Evolutionary conservation across 2,797 vertebrate genomes (phyloP), one percentile per base, ranked within the genome.

Genomic region (Epinephelus malabaricus): DNA sequence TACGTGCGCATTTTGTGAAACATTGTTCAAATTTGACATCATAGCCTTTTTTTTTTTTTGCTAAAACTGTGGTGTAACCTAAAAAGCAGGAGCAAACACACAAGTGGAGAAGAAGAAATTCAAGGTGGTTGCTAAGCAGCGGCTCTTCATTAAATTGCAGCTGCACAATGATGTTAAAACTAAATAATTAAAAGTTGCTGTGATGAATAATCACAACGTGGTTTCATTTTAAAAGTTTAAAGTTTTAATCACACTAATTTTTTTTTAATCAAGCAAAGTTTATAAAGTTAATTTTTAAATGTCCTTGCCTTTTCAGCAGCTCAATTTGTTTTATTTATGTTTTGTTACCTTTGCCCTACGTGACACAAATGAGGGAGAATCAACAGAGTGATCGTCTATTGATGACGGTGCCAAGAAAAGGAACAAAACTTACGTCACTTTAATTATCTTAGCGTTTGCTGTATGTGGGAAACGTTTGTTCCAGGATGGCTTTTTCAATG

Each of bases 401-500:
- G 14, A 69, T 21, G 23, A 49, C 2, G 27, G 27, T 75, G 77
- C 77, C 70, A 72, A 78, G 65, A 86, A 89, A 78, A 72, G 65
- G 47, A 90, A 78, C 58, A 79, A 69, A 86, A 69, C 77, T 69
- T 50, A 71, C n/a, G 5, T 69, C 63, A 65, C 54, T 69, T 78
- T 78, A 47, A 79, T 86, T 38, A 83, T 63, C 34, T 15, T 49
- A 64, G 74, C 0, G 10, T 30, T 19, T 21, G 3, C 6, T 69
- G 64, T 45, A 79, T 76, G 79, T 83, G 84, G 79, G 88, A 91
- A 87, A 83, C 21, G 5, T 69, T 79, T 67, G 25, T 50, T 85
- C 54, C 87, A 93, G 83, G 90, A 91, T 88, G 87, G 71, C 64
- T 61, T 77, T 86, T 66, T 92, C 82, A 94, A 94, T 94, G 83